These are phyloP conservation scores for Rhinogobio ventralis DNA, from an alignment of 2,797 vertebrate genomes.

Conservation along the genomic window DNA sequence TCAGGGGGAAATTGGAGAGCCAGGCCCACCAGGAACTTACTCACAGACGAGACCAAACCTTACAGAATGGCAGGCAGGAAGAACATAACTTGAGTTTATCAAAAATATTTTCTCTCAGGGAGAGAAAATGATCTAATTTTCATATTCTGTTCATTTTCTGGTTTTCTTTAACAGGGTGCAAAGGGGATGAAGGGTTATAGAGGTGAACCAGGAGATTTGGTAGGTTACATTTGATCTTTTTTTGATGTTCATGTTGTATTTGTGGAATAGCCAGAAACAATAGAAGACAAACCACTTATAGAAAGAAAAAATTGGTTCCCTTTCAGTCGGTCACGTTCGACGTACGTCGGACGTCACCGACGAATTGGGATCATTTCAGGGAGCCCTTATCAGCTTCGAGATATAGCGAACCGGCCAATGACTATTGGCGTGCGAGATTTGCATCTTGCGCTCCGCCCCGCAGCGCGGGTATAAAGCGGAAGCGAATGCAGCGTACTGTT, in stretches of 20 bases:
- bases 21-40: conserved; percentile 66
- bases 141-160: background rate
- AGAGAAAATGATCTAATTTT: background rate
- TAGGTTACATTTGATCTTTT: conserved; percentile 68
- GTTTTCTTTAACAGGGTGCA: conserved; percentile 74
- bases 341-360: no score
- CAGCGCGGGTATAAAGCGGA: no score
- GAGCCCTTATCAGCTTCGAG: no score
- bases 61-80: conserved; percentile 54
- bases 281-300: background rate
- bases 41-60: conserved; percentile 50
- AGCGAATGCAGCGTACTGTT: no score
- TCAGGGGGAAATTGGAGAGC: conserved; percentile 78
- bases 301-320: background rate
- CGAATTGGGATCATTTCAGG: no score
- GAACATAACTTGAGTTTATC: conserved; percentile 55
- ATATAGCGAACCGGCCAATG: no score
- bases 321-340: no score
- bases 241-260: background rate
- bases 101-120: background rate
- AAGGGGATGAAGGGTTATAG: conserved; percentile 79
- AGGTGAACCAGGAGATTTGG: conserved; percentile 81
- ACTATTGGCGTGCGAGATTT: no score
- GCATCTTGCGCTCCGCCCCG: no score
- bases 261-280: background rate